A percentile compares a stretch with the other conserved stretches of the same genome.
These are phyloP conservation scores for Antheraea mylitta DNA, from an alignment of 1,140 invertebrate species.

Conservation along the genomic window DNA sequence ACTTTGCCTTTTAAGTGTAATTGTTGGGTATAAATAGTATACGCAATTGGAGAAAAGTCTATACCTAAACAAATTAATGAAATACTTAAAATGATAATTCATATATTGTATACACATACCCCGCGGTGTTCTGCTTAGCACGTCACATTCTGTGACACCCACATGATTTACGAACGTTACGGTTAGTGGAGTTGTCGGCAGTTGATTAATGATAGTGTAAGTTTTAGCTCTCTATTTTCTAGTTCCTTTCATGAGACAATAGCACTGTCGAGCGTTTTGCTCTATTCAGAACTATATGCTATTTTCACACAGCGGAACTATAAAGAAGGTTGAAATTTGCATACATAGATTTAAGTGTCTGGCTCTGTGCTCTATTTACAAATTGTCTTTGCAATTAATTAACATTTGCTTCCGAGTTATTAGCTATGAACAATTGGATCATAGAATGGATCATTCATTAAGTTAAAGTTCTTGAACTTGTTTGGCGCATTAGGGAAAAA, in stretches of 20 bases:
- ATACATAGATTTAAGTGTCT: neutral
- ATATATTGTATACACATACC: neutral
- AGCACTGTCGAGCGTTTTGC: neutral
- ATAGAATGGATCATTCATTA: no score
- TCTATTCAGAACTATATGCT: neutral
- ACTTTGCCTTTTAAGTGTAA: no score
- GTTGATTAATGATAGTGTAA: slow-evolving; percentile 11
- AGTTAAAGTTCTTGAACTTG: no score
- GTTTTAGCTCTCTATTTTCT: slow-evolving; percentile 6
- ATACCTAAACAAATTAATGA: no score
- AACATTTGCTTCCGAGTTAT: no score
- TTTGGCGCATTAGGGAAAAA: no score
- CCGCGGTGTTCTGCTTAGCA: neutral
- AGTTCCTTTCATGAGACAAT: slow-evolving; percentile 1
- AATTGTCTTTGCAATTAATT: no score
- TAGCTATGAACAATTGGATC: no score
- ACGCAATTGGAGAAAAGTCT: no score
- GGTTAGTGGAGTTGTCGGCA: neutral
- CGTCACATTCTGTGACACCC: neutral
- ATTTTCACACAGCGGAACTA: neutral
- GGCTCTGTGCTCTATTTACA: no score
- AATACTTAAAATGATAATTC: neutral
- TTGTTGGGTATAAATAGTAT: no score
- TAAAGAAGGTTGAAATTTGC: neutral
- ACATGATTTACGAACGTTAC: slow-evolving; percentile 9